These are phyloP conservation scores for Falco punctatus DNA, from an alignment of 2,113 vertebrate species.

Conservation along the genomic window DNA sequence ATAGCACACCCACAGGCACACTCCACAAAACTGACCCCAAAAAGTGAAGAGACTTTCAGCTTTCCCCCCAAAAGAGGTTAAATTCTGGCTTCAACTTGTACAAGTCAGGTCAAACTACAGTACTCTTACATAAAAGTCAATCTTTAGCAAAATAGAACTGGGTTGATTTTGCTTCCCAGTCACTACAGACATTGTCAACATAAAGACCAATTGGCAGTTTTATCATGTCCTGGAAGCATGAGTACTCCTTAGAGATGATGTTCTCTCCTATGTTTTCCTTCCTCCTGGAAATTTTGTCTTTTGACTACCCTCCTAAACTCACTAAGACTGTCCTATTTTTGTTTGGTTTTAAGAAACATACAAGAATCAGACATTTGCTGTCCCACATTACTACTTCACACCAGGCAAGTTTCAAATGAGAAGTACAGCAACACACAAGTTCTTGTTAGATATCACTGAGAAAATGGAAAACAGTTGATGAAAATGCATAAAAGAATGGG, in stretches of 20 bases:
- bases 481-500: neutral
- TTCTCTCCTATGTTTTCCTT: neutral
- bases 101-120: neutral
- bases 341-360: neutral
- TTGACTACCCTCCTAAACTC: neutral
- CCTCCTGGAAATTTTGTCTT: neutral
- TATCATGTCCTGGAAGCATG: neutral
- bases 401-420: neutral
- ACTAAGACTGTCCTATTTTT: neutral
- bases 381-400: neutral
- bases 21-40: neutral
- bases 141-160: neutral
- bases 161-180: slow-evolving; percentile 9
- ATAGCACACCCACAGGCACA: neutral
- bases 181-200: slow-evolving; percentile 1
- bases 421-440: neutral
- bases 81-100: neutral
- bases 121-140: neutral
- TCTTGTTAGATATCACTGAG: neutral
- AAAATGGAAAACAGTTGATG: neutral
- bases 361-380: neutral
- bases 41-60: neutral
- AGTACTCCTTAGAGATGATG: neutral
- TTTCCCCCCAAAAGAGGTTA: neutral
- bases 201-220: slow-evolving; percentile 6